Evolutionary conservation across 2,797 vertebrate genomes (phyloP), one percentile per base, ranked within the genome.

Genomic region (Peromyscus nudipes): DNA sequence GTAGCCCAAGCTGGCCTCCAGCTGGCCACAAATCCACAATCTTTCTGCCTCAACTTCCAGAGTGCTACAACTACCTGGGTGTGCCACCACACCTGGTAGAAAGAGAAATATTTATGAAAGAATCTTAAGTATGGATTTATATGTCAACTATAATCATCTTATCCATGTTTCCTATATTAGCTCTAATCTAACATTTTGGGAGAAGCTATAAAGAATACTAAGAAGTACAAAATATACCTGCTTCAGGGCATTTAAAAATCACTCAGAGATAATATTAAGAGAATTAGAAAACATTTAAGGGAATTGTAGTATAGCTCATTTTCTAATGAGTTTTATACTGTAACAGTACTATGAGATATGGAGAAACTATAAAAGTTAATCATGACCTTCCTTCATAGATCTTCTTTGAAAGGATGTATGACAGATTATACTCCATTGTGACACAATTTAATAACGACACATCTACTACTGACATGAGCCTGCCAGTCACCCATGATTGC

Each of bases 221-320:
- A 82, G 31, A 93, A 57, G 9, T 55, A 82, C 16, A 83, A 97
- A 92, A 84, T 40, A 64, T 69, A 6, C 21, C 14, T 76, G 76
- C 40, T 92, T 87, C 21, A 6, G 21, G 27, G 16, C 37, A 83
- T 81, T 80, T 91, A 69, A 94, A 95, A 83, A 92, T 69, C 60
- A 84, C 43, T 85, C 89, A 77, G 67, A 96, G 34, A 83, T 64
- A 79, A 69, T 49, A 88, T 34, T 83, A 96, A 81, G 49, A 96
- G 60, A 96, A 92, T 55, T 52, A 60, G 75, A 88, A 94, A 81
- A 43, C 37, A 87, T 6, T 90, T 64, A 40, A 79, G 34, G 21
- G 65, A 31, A 43, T 13, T 7, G 23, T 34, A 62, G 46, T 19
- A 69, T 4, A 93, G 52, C 60, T 34, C 55, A 60, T 37, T 96